Evolutionary conservation across 2,888 invertebrate species (phyloP).

Genomic region (Ormyrus nitidulus): DNA sequence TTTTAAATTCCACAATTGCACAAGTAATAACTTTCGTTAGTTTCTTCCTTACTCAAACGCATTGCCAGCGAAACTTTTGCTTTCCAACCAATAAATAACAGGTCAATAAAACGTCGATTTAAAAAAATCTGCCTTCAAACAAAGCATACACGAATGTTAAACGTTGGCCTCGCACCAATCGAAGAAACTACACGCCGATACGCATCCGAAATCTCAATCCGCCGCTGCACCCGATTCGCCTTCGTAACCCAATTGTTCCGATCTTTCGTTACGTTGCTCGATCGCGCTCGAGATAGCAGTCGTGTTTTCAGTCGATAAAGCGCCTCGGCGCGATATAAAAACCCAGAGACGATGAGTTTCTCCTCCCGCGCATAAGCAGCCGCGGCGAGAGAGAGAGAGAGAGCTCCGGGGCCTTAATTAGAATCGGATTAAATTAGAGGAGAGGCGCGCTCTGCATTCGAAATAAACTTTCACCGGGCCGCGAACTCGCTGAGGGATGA

Average conservation of each 20-base stretch:
- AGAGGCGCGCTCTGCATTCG: slow-evolving; percentile 20
- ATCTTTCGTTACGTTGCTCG: slow-evolving; percentile 10
- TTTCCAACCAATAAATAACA: too few species aligned
- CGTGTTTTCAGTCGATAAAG: slow-evolving; percentile 3
- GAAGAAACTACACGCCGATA: not conserved
- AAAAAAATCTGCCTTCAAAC: not conserved
- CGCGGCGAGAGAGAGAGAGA: too few species aligned
- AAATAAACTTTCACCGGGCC: slow-evolving; percentile 47
- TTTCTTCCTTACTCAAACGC: too few species aligned
- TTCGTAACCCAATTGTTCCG: slow-evolving; percentile 34
- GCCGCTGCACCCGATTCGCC: slow-evolving; percentile 24
- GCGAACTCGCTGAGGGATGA: slow-evolving; percentile 26
- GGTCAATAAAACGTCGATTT: too few species aligned
- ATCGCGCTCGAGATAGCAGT: slow-evolving; percentile 12
- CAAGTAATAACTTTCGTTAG: too few species aligned
- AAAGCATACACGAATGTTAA: not conserved
- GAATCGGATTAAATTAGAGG: slow-evolving; percentile 46
- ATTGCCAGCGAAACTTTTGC: too few species aligned
- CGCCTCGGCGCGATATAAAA: not conserved
- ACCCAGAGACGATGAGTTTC: not conserved
- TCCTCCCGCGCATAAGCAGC: not conserved
- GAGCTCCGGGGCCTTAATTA: slow-evolving; percentile 41
- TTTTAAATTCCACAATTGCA: too few species aligned
- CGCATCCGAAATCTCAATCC: not conserved
- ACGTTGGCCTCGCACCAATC: not conserved